phyloP scores from a whole-genome alignment of 2,113 vertebrate genomes.

The Lates calcarifer region DNA sequence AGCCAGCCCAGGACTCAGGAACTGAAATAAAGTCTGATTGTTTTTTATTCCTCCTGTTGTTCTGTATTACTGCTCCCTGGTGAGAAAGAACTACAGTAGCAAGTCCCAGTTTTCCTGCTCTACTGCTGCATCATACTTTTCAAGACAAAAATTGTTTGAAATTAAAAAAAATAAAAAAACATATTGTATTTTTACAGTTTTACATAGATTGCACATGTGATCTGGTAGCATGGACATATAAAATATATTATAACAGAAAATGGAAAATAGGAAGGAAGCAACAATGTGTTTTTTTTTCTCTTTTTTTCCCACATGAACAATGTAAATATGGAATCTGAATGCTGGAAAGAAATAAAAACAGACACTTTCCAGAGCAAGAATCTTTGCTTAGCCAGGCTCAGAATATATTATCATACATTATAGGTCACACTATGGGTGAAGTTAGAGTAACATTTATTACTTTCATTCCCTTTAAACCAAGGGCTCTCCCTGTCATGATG shows the following conservation, averaged over 20 bases:
- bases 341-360: neutral
- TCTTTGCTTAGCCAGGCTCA: neutral
- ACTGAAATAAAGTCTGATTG: constrained; percentile 64
- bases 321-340: neutral
- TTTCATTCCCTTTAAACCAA: neutral
- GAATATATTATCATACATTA: neutral
- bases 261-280: neutral
- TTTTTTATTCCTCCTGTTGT: constrained; percentile 68
- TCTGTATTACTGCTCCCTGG: constrained; percentile 61
- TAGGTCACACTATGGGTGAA: neutral
- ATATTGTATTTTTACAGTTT: neutral
- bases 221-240: neutral
- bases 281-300: neutral
- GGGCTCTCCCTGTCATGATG: neutral
- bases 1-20: constrained; percentile 20
- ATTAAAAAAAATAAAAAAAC: neutral
- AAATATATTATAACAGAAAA: neutral
- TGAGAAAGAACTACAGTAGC: constrained; percentile 28
- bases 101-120: constrained; percentile 7
- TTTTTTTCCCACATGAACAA: neutral
- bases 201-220: neutral
- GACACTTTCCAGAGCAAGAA: neutral
- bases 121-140: neutral
- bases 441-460: neutral
- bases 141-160: neutral